Conservation (phyloP, 2,797 vertebrate species). For the Megaceryle alcyon region DNA sequence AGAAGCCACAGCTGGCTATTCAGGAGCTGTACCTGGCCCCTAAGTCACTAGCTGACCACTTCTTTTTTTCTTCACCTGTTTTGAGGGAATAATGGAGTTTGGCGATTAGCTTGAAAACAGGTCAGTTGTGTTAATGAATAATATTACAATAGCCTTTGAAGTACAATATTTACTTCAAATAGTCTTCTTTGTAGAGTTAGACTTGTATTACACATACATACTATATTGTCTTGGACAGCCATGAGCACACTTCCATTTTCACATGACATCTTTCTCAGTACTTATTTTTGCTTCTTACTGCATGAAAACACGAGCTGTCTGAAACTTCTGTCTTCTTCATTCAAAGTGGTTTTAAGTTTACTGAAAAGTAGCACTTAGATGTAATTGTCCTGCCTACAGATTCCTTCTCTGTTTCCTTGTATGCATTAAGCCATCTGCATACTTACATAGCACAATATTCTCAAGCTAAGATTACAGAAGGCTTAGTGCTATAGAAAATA, state of each 20-base stretch:
- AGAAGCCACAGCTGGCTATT: not conserved
- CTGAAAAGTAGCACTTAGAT: not conserved
- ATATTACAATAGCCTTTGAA: not conserved
- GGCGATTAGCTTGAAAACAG: not conserved
- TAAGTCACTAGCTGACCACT: not conserved
- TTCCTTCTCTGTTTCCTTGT: not conserved
- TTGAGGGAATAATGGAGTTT: not conserved
- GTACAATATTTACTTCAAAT: not conserved
- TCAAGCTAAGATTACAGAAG: not conserved
- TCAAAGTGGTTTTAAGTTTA: not conserved
- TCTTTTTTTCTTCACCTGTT: not conserved
- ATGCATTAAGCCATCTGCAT: not conserved
- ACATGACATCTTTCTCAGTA: not conserved
- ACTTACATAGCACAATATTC: not conserved
- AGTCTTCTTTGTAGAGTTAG: not conserved
- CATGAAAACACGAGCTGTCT: not conserved
- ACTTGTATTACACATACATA: not conserved
- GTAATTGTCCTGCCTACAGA: not conserved
- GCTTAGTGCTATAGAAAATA: not conserved
- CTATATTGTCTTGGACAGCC: not conserved
- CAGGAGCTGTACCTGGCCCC: not conserved
- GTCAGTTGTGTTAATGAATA: not conserved
- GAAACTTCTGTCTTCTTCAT: not conserved
- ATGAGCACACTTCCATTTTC: not conserved
- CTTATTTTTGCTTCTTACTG: not conserved